phyloP scores from a whole-genome alignment of 1,140 invertebrate species.

The Hermetia illucens region DNA sequence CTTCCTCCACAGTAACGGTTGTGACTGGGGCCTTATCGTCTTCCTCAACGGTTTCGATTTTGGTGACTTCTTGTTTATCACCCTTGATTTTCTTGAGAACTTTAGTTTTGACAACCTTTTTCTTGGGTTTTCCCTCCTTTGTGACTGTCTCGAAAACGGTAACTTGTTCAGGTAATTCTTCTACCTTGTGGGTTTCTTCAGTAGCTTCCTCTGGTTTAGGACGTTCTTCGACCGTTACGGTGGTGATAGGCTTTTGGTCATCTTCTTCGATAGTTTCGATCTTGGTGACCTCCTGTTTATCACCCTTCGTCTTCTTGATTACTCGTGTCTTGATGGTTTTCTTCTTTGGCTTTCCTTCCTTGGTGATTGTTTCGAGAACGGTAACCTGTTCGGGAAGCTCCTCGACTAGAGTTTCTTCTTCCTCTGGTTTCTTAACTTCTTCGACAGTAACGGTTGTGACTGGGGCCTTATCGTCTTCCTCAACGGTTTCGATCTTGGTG shows the following conservation, averaged over 20 bases:
- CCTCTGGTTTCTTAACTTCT: slow-evolving; percentile 10
- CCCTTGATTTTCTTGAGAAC: no score
- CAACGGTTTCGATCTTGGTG: slow-evolving; percentile 21
- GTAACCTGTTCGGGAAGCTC: slow-evolving; percentile 19
- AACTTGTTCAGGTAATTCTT: slow-evolving; percentile 19
- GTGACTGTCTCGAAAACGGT: slow-evolving; percentile 17
- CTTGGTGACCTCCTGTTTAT: slow-evolving; percentile 10
- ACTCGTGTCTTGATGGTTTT: slow-evolving; percentile 8
- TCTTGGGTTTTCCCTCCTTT: slow-evolving; percentile 6
- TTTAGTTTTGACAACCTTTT: no score
- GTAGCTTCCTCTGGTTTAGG: slow-evolving; percentile 13
- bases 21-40: no score
- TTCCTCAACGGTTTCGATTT: no score
- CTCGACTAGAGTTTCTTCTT: slow-evolving; percentile 5
- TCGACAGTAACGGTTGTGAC: slow-evolving; percentile 16
- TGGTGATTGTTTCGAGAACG: slow-evolving; percentile 17
- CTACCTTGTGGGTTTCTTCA: slow-evolving; percentile 7
- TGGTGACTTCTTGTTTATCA: no score
- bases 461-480: slow-evolving; percentile 13
- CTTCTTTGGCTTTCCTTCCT: slow-evolving; percentile 10
- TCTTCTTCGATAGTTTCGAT: slow-evolving; percentile 16
- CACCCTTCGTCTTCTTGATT: slow-evolving; percentile 7
- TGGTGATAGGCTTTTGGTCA: slow-evolving; percentile 12
- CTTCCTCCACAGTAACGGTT: no score
- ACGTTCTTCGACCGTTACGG: slow-evolving; percentile 10